Base-by-base conservation (phyloP, 37 sponge, comb jelly and placozoan species). In the Crambe crambe region DNA sequence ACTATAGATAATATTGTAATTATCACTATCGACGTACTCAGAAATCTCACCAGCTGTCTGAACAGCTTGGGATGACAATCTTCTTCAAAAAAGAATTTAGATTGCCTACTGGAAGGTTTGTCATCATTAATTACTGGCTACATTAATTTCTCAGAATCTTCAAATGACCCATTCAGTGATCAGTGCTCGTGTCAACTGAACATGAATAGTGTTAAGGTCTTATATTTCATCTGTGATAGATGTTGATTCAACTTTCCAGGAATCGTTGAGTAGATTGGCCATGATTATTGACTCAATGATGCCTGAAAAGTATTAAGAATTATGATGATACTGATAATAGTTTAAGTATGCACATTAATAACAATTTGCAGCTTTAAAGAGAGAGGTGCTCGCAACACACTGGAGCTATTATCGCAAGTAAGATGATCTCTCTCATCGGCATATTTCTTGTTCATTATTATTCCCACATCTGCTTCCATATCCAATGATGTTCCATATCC, bases 361-460 rank as follows among this genome's bases (percentile, higher is more conserved):
- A 15, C 12, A 12, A 15, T 68, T 8, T 36, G 10, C 72, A 95
- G 96, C 57, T 96, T 96, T 41, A 96, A 96, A 72, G 96, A 96
- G 68, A 64, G 96, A 74, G 96, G 96, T 72, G 96, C 86, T 10
- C 73, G 93, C 21, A 92, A 92, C 62, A 63, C 96, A 2, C 83
- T 96, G 26, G 70, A 83, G 40, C 67, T 73, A 31, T 81, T 95
- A 0, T 35, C 89, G 18, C 43, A 35, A 38, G 89, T 83, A 72
- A 85, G 85, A 30, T 0, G 22, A 79, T 30, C 36, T 21, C 29
- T 15, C 10, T 26, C 26, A 31, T 68, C 10, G 36, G 38, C 30
- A 68, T 37, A 34, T 68, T 18, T 62, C 25, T 62, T 54, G 17
- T 54, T 54, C 12, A 47, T 47, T 15, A 47, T 15, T 47, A 47